Conservation (phyloP, 2,888 invertebrate species). For the Spicauda simplicius region DNA sequence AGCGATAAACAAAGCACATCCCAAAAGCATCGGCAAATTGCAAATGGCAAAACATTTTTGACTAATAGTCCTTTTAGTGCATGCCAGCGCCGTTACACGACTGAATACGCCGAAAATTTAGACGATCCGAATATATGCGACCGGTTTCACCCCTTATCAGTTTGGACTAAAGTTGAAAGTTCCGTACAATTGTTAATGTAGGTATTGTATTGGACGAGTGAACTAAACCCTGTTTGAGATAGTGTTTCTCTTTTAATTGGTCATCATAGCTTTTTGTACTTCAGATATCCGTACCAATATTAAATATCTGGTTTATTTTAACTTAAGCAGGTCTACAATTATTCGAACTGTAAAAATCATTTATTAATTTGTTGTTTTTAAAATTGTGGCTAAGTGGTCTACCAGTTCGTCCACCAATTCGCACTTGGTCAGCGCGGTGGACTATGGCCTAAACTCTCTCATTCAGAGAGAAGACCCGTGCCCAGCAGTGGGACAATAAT, state of each 20-base stretch:
- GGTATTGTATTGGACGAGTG: not conserved
- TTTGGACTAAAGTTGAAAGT: constrained; percentile 1
- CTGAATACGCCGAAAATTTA: constrained; percentile 26
- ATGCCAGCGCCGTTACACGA: constrained; percentile 24
- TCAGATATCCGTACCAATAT: too few species aligned
- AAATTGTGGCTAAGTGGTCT: too few species aligned
- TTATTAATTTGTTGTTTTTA: too few species aligned
- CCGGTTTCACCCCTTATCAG: constrained; percentile 4
- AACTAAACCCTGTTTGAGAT: not conserved
- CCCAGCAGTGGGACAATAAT: too few species aligned
- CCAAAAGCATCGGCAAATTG: constrained; percentile 26
- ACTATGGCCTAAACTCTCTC: too few species aligned
- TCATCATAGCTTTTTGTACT: too few species aligned
- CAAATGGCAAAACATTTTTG: constrained; percentile 37
- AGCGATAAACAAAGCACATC: constrained; percentile 34
- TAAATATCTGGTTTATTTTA: too few species aligned
- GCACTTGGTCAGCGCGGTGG: too few species aligned
- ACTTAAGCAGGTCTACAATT: too few species aligned
- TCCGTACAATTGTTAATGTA: not conserved
- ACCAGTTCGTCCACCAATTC: too few species aligned
- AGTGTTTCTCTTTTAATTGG: not conserved
- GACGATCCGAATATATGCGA: constrained; percentile 10
- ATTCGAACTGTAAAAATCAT: too few species aligned
- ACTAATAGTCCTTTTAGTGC: constrained; percentile 37
- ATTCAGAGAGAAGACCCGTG: too few species aligned